Conservation (phyloP, 2,888 invertebrate species). For the Sminthurinus aureus region DNA sequence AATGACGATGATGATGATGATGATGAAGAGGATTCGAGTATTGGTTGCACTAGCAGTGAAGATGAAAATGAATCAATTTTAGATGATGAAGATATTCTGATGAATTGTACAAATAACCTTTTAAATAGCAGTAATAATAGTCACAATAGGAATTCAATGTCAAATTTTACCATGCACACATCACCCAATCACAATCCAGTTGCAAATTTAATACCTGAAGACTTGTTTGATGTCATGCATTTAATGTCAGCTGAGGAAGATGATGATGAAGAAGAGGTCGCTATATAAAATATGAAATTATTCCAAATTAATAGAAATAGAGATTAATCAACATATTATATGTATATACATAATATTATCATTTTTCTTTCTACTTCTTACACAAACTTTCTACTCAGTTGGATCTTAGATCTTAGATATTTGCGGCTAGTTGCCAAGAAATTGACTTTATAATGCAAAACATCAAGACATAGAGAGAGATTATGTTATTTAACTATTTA, state of each 20-base stretch:
- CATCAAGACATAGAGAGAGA: too few relatives aligned
- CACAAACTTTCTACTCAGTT: background rate
- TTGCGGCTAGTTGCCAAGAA: too few relatives aligned
- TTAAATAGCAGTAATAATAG: background rate
- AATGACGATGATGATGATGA: constrained; percentile 34
- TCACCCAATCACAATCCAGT: too few relatives aligned
- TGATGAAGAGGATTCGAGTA: constrained; percentile 24
- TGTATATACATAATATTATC: constrained; percentile 15
- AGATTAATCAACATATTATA: background rate
- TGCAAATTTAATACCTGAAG: constrained; percentile 32
- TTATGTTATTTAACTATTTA: too few relatives aligned
- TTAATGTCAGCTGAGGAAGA: constrained; percentile 26
- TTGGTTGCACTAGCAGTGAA: constrained; percentile 26
- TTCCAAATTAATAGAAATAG: too few relatives aligned
- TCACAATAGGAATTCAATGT: constrained; percentile 1
- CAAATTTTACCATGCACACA: background rate
- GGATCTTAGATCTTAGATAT: too few relatives aligned
- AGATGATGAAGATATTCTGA: background rate
- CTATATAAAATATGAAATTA: too few relatives aligned
- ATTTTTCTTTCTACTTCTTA: background rate
- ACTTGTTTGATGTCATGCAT: constrained; percentile 35
- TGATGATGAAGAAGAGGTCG: constrained; percentile 41
- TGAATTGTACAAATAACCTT: background rate
- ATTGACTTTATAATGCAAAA: too few relatives aligned
- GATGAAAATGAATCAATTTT: constrained; percentile 28